Percentiles rank a stretch among this genome's conserved stretches.
These are phyloP conservation scores for Dendrocopos noguchii DNA, from an alignment of 2,113 vertebrate genomes.

Conservation along the genomic window DNA sequence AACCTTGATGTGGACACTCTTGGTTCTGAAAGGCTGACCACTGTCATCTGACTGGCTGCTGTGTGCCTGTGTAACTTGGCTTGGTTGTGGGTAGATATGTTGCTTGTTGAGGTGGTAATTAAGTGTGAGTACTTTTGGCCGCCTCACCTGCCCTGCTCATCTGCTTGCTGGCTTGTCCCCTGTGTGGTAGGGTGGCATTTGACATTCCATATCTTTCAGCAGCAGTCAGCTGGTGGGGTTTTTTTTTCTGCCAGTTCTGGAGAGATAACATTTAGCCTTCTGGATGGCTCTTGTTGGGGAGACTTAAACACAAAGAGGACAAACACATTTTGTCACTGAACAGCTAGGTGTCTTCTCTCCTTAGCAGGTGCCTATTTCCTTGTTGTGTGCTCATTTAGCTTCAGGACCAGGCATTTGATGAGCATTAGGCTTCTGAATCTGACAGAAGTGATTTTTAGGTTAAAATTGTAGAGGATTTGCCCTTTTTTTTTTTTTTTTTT, in stretches of 20 bases:
- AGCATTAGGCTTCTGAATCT: not conserved
- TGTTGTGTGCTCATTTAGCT: not conserved
- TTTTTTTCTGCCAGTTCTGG: not conserved
- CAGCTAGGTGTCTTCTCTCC: not conserved
- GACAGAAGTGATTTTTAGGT: not conserved
- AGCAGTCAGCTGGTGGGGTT: not conserved
- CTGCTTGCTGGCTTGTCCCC: not conserved
- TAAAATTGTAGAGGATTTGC: constrained; percentile 16
- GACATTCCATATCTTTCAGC: constrained; percentile 10
- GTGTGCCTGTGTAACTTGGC: not conserved
- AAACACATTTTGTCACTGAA: not conserved
- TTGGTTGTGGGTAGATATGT: not conserved
- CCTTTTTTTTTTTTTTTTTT: not conserved
- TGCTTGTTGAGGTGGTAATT: not conserved
- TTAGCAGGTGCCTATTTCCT: not conserved
- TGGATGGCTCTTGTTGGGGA: not conserved
- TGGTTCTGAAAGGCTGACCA: not conserved
- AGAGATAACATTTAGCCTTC: not conserved
- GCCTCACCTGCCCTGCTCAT: not conserved
- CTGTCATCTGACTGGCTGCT: not conserved
- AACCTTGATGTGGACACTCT: not conserved
- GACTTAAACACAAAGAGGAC: not conserved
- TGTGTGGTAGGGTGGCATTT: not conserved
- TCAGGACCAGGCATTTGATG: not conserved
- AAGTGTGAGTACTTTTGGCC: not conserved